phyloP scores from a whole-genome alignment of 2,797 vertebrate genomes.

The Lithobates pipiens region DNA sequence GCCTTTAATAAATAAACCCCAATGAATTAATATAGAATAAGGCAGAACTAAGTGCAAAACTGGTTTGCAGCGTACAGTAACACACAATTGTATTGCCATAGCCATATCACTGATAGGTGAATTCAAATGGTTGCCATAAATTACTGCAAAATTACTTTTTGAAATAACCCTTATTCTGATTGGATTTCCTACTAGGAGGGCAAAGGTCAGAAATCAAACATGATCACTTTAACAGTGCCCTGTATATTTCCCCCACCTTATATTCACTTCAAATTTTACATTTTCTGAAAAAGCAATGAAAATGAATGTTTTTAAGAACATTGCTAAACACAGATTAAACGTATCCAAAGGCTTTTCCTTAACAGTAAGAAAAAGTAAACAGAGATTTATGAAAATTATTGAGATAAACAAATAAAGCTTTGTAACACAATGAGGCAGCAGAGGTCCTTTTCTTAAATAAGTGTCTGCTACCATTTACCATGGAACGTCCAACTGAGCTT shows the following conservation, averaged over 20 bases:
- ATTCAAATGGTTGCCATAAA: too few relatives aligned
- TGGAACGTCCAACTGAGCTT: constrained; percentile 86
- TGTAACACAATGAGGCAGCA: constrained; percentile 67
- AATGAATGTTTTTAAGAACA: background rate
- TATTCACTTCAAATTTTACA: too few relatives aligned
- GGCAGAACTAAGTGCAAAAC: background rate
- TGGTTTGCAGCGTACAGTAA: background rate
- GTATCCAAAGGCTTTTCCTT: background rate
- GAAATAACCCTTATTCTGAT: background rate
- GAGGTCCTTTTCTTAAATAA: constrained; percentile 78
- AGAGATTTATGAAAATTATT: constrained; percentile 17
- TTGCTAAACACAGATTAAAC: constrained; percentile 9
- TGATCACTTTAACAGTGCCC: background rate
- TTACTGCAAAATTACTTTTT: too few relatives aligned
- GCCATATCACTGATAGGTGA: too few relatives aligned
- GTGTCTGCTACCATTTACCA: constrained; percentile 80
- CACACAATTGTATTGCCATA: too few relatives aligned
- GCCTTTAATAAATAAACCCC: too few relatives aligned
- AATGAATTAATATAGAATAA: too few relatives aligned
- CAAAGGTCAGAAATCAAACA: background rate
- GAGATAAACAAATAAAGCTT: constrained; percentile 30
- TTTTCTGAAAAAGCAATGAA: background rate
- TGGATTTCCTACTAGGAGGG: background rate
- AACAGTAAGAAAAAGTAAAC: constrained; percentile 17
- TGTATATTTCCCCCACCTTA: background rate